Evolutionary conservation across 2,113 vertebrate species (phyloP), one percentile per base, ranked within the genome.

Genomic region (Scomber japonicus): DNA sequence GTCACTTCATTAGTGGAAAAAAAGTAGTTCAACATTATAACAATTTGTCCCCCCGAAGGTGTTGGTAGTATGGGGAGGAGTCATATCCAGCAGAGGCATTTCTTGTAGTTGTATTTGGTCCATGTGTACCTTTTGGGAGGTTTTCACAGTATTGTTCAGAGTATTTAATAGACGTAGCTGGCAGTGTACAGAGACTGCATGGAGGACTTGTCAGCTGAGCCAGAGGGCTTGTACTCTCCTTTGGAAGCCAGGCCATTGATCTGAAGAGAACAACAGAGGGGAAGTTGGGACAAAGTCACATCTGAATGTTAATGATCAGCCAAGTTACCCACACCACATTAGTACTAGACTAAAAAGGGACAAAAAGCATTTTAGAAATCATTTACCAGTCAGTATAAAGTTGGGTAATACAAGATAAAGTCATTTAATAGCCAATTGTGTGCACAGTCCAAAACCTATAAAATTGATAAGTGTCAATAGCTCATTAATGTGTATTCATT

Each of bases 211-310:
- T 95, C 93, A 16, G 95, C 89, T 62, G 96, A 93, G 46, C 96
- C 96, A 0, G 92, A 87, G 71, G 95, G 87, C 8, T 96, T 92
- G 71, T 99, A 99, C 86, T 97, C 95, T 79, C 98, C 98, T 91
- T 95, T 96, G 88, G 96, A 95, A 72, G 98, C 97, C 80, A 98
- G 94, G 76, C 95, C 84, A 63, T 99, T 99, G 84, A 96, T 98
- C 98, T 99, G 88, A 78, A 91, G 35, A 51, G 27, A 45, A 64
- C 24, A 85, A 54, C 80, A 19, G 67, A 60, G 5, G 49, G 46
- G 14, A 17, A 14, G 12, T 81, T 12, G 61, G 89, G 63, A 13
- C 84, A 94, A 90, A 91, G 93, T 92, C 81, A 91, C 75, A 75
- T 17, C 49, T 14, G 30, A 35, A 27, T 2, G 89, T 94, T 93